A percentile compares a stretch with the other conserved stretches of the same genome.
phyloP scores from a whole-genome alignment of 2,888 invertebrate species.

The Achlya flavicornis region DNA sequence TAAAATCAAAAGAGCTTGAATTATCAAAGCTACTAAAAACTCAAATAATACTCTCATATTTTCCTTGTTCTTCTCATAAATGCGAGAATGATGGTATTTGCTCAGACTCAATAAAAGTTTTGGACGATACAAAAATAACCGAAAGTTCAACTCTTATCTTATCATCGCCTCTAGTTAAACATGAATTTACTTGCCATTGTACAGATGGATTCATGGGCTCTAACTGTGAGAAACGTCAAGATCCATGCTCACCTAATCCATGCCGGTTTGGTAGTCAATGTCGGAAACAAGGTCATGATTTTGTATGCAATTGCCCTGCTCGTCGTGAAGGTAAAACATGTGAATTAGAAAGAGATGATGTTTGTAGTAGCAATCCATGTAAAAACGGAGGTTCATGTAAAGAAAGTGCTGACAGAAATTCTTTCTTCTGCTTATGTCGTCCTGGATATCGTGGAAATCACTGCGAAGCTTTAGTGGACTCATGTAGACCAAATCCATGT shows the following conservation, averaged over 20 bases:
- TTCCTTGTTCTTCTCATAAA: conserved; percentile 88
- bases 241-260: conserved; percentile 95
- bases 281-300: conserved; percentile 92
- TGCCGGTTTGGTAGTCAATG: conserved; percentile 94
- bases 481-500: conserved; percentile 97
- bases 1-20: conserved; percentile 86
- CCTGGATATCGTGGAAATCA: conserved; percentile 95
- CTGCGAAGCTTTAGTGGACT: conserved; percentile 94
- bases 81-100: conserved; percentile 93
- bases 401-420: conserved; percentile 93
- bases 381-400: conserved; percentile 96
- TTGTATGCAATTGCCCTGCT: conserved; percentile 91
- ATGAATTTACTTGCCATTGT: conserved; percentile 92
- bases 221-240: conserved; percentile 93
- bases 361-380: conserved; percentile 93
- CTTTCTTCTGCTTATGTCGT: conserved; percentile 95
- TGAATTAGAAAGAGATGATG: conserved; percentile 92
- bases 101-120: conserved; percentile 87
- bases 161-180: conserved; percentile 91
- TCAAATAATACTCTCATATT: conserved; percentile 87
- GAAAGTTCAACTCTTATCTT: conserved; percentile 92
- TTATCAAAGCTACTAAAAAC: conserved; percentile 86
- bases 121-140: conserved; percentile 88
- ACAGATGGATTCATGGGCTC: conserved; percentile 92
- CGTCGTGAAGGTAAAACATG: conserved; percentile 92